phyloP scores from a whole-genome alignment of 2,888 invertebrate genomes.

The Augochlorella aurata region DNA sequence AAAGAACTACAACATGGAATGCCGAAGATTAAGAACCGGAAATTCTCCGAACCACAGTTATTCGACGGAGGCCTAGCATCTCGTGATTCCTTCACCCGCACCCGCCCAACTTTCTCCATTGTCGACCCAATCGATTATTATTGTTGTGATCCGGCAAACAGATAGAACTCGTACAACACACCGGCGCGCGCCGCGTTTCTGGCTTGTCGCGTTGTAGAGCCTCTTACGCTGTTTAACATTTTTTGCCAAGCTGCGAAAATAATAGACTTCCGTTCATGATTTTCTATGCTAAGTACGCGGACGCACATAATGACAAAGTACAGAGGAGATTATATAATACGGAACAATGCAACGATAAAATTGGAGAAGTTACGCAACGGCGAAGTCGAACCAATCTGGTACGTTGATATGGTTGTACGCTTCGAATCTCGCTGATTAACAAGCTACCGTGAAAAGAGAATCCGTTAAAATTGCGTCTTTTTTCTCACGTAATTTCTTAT shows the following conservation, averaged over 20 bases:
- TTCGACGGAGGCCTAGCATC: constrained; percentile 37
- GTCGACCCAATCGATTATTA: constrained; percentile 75
- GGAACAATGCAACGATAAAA: constrained; percentile 29
- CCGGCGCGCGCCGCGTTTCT: constrained; percentile 22
- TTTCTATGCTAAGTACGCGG: constrained; percentile 26
- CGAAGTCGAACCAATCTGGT: neutral
- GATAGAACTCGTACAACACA: constrained; percentile 60
- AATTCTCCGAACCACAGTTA: constrained; percentile 41
- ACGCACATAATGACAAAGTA: neutral
- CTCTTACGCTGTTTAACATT: constrained; percentile 36
- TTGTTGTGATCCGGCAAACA: constrained; percentile 61
- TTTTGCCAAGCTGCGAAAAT: constrained; percentile 41
- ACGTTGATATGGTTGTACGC: neutral
- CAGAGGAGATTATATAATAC: constrained; percentile 23
- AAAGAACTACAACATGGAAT: constrained; percentile 33
- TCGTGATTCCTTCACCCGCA: constrained; percentile 68
- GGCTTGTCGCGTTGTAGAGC: constrained; percentile 29
- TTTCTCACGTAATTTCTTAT: no score
- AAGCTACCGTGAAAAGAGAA: neutral
- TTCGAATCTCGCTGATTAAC: neutral
- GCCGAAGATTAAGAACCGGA: constrained; percentile 35
- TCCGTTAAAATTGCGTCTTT: neutral
- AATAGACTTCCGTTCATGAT: constrained; percentile 44
- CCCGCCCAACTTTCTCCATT: constrained; percentile 77
- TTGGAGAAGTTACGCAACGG: constrained; percentile 16